Percentiles rank a stretch among this genome's conserved stretches.
Evolutionary conservation across 2,888 invertebrate genomes (phyloP).

Genomic region (Uropetala carovei): DNA sequence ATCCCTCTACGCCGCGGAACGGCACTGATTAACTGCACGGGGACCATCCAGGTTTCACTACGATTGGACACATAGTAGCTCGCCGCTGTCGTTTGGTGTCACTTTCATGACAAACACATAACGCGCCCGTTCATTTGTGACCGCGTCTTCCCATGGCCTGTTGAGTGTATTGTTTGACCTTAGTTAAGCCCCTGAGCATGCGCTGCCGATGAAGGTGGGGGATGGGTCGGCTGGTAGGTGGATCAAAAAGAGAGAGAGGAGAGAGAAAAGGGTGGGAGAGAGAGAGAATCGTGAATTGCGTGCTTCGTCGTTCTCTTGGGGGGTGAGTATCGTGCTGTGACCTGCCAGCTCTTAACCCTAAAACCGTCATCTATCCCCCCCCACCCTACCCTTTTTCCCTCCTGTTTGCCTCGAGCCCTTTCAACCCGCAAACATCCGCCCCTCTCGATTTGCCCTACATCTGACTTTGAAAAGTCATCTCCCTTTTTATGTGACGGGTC

Average conservation of each 20-base stretch:
- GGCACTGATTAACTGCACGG: neutral
- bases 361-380: neutral
- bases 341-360: neutral
- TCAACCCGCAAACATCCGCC: neutral
- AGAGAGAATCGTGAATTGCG: neutral
- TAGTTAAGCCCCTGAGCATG: neutral
- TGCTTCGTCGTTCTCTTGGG: neutral
- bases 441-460: neutral
- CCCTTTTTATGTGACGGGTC: neutral
- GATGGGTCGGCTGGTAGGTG: too few species aligned
- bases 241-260: neutral
- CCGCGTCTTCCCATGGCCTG: neutral
- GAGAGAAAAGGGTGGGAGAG: neutral
- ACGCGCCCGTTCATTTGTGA: neutral
- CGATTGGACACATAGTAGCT: neutral
- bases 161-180: constrained; percentile 25
- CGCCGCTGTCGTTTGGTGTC: neutral
- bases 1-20: neutral
- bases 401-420: neutral
- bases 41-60: neutral
- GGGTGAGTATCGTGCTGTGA: neutral
- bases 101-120: neutral
- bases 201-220: neutral
- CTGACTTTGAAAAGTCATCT: constrained; percentile 28
- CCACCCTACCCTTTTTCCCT: neutral